Base-by-base conservation (phyloP, 1,140 invertebrate species). In the Drosophila repletoides region DNA sequence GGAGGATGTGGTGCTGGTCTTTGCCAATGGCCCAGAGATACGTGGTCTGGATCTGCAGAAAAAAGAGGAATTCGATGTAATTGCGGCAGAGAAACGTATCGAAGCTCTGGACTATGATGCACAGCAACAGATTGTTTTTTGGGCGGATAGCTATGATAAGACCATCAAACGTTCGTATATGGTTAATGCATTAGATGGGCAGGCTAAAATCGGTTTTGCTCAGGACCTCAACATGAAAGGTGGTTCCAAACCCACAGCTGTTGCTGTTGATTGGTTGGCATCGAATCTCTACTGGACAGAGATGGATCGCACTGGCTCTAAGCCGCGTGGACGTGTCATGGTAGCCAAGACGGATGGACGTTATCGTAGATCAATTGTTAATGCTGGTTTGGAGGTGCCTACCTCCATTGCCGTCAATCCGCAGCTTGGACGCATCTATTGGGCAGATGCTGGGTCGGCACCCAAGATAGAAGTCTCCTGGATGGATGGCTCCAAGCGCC, bases 221-320 rank as follows among this genome's bases (percentile, higher is more conserved):
- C 98, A 98, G 91, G 95, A 98, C 89, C 91, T 99, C 0, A 94
- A 96, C 67, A 95, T 95, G 91, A 96, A 95, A 91, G 94, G 93
- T 5, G 94, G 95, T 58, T 93, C 94, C 0, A 96, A 96, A 88
- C 96, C 97, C 0, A 96, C 95, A 0, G 94, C 95, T 5, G 89
- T 99, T 0, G 95, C 97, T 0, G 93, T 98, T 0, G 98, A 99
- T 89, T 99, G 97, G 95, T 92, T 98, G 9, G 95, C 94, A 3
- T 95, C 95, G 43, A 98, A 98, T 91, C 91, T 99, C 0, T 99
- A 98, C 88, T 99, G 97, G 97, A 96, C 96, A 0, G 97, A 99
- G 89, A 93, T 94, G 0, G 96, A 97, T 75, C 88, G 94, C 12
- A 94, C 94, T 0, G 94, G 94, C 0, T 93, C 93, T 0, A 95